Evolutionary conservation across 2,113 vertebrate species (phyloP), one percentile per base, ranked within the genome.

Genomic region (Forbesichthys agassizii): DNA sequence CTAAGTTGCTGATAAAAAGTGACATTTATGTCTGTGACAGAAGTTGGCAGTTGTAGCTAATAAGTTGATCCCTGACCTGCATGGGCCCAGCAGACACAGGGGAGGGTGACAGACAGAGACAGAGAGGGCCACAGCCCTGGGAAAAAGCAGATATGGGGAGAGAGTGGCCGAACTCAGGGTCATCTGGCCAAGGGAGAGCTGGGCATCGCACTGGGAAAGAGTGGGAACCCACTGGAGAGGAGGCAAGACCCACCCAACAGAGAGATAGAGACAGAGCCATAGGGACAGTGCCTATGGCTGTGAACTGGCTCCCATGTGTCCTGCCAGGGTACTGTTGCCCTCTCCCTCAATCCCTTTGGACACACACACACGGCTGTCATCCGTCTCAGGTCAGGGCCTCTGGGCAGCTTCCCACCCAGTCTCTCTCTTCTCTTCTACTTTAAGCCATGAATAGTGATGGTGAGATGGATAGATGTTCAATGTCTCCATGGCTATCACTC

Each of bases 331-430:
- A 90, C 91, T 85, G 85, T 75, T 85, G 85, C 77, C 76, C 78
- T 85, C 79, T 79, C 71, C 74, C 67, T 64, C 33, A 65, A 86
- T 91, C 95, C 93, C 92, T 88, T 86, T 93, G 93, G 93, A 94
- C 93, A 68, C 90, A 87, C 61, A 69, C 91, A 90, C 88, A 83
- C 88, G 92, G 93, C 93, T 90, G 91, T 94, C 91, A 95, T 96
- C 94, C 93, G 95, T 94, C 95, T 88, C 92, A 95, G 96, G 95
- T 98, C 96, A 97, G 93, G 90, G 91, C 93, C 95, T 94, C 92
- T 94, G 93, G 93, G 92, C 94, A 96, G 93, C 95, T 98, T 98
- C 96, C 96, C 96, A 98, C 95, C 94, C 80, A 63, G 78, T 67
- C 51, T 66, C 57, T 66, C 71, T 53, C n/a, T n/a, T 13, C 61